Conservation (phyloP, 2,113 vertebrate species). For the Carollia perspicillata region DNA sequence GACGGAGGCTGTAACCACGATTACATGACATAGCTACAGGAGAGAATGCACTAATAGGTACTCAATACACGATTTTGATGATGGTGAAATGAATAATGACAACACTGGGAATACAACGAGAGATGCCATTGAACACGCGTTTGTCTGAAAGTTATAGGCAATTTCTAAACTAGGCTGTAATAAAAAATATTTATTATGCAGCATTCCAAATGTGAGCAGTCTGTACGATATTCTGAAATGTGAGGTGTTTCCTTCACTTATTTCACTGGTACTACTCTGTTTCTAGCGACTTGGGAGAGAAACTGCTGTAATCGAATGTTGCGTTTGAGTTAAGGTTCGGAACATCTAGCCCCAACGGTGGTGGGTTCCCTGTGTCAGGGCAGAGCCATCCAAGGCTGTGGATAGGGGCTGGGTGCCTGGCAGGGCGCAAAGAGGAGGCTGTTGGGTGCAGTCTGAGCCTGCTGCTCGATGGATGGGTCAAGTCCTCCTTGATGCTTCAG, state of each 20-base stretch:
- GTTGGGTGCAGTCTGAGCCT: not conserved
- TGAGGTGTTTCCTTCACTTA: not conserved
- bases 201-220: not conserved
- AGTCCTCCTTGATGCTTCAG: not conserved
- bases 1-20: not conserved
- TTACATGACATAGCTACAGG: not conserved
- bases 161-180: not conserved
- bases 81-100: not conserved
- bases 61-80: not conserved
- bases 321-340: not conserved
- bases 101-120: not conserved
- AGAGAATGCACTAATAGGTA: not conserved
- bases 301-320: not conserved
- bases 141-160: not conserved
- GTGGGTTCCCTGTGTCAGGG: not conserved
- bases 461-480: not conserved
- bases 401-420: not conserved
- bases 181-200: not conserved
- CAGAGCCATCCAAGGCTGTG: not conserved
- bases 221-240: not conserved
- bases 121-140: not conserved
- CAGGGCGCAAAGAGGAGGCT: not conserved
- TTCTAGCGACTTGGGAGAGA: not conserved
- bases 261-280: not conserved
- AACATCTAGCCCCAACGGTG: not conserved